phyloP scores from a whole-genome alignment of 1,140 invertebrate species.

The Heliconius hermathena region DNA sequence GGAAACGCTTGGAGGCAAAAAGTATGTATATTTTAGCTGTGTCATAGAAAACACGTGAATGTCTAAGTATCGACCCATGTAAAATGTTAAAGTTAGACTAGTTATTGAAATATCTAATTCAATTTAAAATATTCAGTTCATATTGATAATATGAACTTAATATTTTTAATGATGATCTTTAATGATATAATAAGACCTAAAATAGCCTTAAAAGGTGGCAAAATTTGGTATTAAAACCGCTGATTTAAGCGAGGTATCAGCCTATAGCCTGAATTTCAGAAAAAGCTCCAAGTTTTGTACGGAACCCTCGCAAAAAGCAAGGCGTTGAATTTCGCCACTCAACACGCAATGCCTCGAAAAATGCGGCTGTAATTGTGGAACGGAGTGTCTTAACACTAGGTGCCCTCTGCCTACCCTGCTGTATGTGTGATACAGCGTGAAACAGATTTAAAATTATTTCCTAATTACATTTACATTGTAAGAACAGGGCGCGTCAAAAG shows the following conservation, averaged over 20 bases:
- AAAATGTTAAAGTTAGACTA: neutral
- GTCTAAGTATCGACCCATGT: neutral
- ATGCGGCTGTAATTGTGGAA: neutral
- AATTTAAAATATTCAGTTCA: too few relatives aligned
- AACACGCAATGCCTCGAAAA: neutral
- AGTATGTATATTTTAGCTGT: constrained; percentile 11
- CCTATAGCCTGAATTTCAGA: too few relatives aligned
- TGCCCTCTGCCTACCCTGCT: too few relatives aligned
- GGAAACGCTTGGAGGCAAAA: constrained; percentile 16
- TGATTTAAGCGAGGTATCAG: too few relatives aligned
- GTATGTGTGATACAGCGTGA: too few relatives aligned
- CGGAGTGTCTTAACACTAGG: neutral
- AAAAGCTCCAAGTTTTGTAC: too few relatives aligned
- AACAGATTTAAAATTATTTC: neutral
- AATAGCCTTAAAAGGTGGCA: too few relatives aligned
- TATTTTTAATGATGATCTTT: too few relatives aligned
- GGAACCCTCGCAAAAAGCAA: neutral
- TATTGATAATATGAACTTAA: too few relatives aligned
- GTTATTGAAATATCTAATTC: too few relatives aligned
- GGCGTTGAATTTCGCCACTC: neutral
- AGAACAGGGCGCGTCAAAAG: constrained; percentile 17
- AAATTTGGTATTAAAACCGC: too few relatives aligned
- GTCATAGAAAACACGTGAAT: neutral
- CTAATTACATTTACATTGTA: constrained; percentile 22
- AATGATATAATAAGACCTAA: too few relatives aligned